phyloP scores from a whole-genome alignment of 1,140 invertebrate species.

The Lysiphlebus fabarum region DNA sequence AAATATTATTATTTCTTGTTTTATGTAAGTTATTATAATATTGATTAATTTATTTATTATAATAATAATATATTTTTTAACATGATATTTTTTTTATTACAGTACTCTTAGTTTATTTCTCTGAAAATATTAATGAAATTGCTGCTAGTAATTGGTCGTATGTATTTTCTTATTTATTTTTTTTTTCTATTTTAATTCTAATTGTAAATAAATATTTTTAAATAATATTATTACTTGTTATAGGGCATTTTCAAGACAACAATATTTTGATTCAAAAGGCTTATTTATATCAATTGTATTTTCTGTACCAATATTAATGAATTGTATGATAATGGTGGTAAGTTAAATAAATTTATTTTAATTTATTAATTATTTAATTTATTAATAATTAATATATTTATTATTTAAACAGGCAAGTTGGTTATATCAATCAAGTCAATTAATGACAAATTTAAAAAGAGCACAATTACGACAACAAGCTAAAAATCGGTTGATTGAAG shows the following conservation, averaged over 20 bases:
- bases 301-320: conserved; percentile 83
- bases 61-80: neutral
- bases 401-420: conserved; percentile 69
- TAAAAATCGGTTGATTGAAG: conserved; percentile 38
- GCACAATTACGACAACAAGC: conserved; percentile 67
- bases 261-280: conserved; percentile 90
- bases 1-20: conserved; percentile 76
- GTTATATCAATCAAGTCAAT: conserved; percentile 80
- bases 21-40: conserved; percentile 65
- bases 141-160: conserved; percentile 79
- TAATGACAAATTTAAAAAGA: conserved; percentile 77
- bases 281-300: conserved; percentile 90
- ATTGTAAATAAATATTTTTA: neutral
- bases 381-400: conserved; percentile 15
- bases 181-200: conserved; percentile 5
- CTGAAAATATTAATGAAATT: conserved; percentile 83
- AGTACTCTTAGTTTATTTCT: conserved; percentile 84
- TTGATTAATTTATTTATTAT: no score
- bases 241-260: conserved; percentile 79
- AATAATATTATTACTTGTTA: conserved; percentile 27
- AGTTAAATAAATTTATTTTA: conserved; percentile 50
- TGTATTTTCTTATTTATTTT: conserved; percentile 19
- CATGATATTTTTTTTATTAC: conserved; percentile 43
- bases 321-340: conserved; percentile 91
- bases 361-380: conserved; percentile 16